A percentile compares a stretch with the other conserved stretches of the same genome.
phyloP scores from a whole-genome alignment of 2,797 vertebrate species.

The Salarias fasciatus region DNA sequence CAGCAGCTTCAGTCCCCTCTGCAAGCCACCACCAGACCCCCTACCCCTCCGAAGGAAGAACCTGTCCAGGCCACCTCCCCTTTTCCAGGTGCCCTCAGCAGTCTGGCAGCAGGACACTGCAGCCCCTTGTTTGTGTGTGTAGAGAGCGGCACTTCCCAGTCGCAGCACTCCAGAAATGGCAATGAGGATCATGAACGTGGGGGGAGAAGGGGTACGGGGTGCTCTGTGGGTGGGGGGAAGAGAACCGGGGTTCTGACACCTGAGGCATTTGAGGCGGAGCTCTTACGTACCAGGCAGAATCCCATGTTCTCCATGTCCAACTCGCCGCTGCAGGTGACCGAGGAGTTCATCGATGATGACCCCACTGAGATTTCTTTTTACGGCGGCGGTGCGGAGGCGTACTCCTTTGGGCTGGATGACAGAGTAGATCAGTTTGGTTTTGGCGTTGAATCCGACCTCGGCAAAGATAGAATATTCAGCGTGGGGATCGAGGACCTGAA shows the following conservation, averaged over 20 bases:
- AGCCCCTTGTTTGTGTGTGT: conserved; percentile 83
- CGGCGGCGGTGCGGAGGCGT: conserved; percentile 91
- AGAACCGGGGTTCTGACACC: conserved; percentile 69
- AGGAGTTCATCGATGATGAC: conserved; percentile 98
- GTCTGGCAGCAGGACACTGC: conserved; percentile 86
- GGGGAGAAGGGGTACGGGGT: conserved; percentile 62
- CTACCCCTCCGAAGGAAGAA: conserved; percentile 82
- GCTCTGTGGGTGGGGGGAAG: conserved; percentile 51
- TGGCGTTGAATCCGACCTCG: conserved; percentile 37
- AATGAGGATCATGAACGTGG: conserved; percentile 77
- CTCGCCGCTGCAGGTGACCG: conserved; percentile 87
- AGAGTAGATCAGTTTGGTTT: conserved; percentile 66
- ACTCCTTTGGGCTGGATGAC: conserved; percentile 79
- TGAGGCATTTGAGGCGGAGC: conserved; percentile 75
- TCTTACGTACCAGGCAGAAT: conserved; percentile 65
- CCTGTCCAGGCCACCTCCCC: conserved; percentile 75
- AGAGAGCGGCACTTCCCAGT: conserved; percentile 75
- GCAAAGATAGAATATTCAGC: conserved; percentile 57
- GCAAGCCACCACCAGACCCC: conserved; percentile 68
- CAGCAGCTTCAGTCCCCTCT: conserved; percentile 66
- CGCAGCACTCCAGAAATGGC: conserved; percentile 80
- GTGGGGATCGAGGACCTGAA: conserved; percentile 85
- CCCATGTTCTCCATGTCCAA: conserved; percentile 81
- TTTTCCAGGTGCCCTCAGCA: conserved; percentile 93
- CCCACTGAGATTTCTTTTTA: conserved; percentile 95